These are phyloP conservation scores for Amphimallon solstitiale DNA, from an alignment of 2,888 invertebrate genomes.

Conservation along the genomic window DNA sequence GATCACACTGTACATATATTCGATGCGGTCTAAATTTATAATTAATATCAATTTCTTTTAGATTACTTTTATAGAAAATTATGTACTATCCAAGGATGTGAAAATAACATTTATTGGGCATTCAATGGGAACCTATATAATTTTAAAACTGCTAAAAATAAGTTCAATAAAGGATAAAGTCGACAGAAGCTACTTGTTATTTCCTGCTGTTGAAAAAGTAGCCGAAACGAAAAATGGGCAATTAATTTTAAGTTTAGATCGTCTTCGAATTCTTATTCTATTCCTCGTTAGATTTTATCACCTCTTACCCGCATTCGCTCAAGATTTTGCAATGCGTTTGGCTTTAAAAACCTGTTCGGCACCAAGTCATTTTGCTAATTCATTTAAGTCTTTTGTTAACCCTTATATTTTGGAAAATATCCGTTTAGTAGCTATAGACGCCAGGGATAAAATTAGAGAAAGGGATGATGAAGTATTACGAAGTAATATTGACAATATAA, in stretches of 20 bases:
- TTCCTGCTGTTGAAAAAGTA: slow-evolving; percentile 88
- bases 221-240: slow-evolving; percentile 72
- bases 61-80: slow-evolving; percentile 74
- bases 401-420: neutral
- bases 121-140: slow-evolving; percentile 89
- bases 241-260: no score
- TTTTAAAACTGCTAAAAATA: slow-evolving; percentile 74
- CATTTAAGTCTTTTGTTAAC: neutral
- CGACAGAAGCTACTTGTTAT: slow-evolving; percentile 75
- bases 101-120: slow-evolving; percentile 85
- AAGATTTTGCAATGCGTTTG: no score
- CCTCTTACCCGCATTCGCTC: no score
- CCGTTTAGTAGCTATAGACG: neutral
- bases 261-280: no score
- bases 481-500: slow-evolving; percentile 71
- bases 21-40: no score
- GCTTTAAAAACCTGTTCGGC: no score
- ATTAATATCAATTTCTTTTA: no score
- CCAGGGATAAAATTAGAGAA: neutral
- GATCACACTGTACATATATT: no score
- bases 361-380: no score
- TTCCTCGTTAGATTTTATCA: no score
- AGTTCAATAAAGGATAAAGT: slow-evolving; percentile 66
- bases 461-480: slow-evolving; percentile 39
- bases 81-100: slow-evolving; percentile 74